Percentiles rank a stretch among this genome's conserved stretches.
Evolutionary conservation across 2,797 vertebrate species (phyloP).

Genomic region (Eulemur albifrons): DNA sequence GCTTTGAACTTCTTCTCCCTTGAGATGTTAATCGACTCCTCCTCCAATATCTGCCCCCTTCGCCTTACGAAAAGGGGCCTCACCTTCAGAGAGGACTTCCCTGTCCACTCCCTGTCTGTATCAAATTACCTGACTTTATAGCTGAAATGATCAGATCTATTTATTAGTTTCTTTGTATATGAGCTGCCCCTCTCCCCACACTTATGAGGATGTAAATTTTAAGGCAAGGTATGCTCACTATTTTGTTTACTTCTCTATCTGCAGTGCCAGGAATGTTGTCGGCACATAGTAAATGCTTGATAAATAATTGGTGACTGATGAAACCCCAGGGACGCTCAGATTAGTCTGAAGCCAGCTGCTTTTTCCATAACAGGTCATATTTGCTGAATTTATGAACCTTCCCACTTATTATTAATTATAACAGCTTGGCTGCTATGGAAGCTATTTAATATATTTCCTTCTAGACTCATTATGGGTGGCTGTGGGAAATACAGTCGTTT

Average conservation of each 20-base stretch:
- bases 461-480: neutral
- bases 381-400: slow-evolving; percentile 52
- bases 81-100: neutral
- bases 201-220: neutral
- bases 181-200: neutral
- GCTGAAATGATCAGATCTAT: neutral
- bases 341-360: neutral
- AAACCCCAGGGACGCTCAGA: neutral
- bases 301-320: slow-evolving; percentile 20
- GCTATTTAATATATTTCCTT: neutral
- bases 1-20: neutral
- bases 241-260: neutral
- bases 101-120: neutral
- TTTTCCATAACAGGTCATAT: slow-evolving; percentile 20
- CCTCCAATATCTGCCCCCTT: neutral
- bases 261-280: neutral
- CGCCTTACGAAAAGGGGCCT: neutral
- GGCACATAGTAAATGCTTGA: neutral
- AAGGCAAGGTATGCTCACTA: neutral
- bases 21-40: neutral
- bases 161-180: neutral
- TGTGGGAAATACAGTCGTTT: slow-evolving; percentile 8
- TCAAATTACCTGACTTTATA: neutral
- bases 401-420: neutral
- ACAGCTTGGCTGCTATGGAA: neutral